These are phyloP conservation scores for Lydus trimaculatus DNA, from an alignment of 2,888 invertebrate genomes.

Conservation along the genomic window DNA sequence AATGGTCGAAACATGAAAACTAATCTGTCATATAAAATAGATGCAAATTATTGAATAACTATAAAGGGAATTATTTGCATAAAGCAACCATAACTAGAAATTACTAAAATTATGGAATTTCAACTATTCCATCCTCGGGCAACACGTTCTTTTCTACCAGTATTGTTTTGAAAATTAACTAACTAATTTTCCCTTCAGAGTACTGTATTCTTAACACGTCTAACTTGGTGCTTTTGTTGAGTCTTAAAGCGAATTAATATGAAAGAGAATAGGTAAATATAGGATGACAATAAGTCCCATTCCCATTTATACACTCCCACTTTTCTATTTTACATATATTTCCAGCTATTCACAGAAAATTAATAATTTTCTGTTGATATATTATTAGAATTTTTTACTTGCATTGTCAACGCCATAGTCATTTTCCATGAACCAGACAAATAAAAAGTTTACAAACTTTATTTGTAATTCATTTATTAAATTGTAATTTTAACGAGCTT, in stretches of 20 bases:
- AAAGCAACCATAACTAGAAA: constrained; percentile 47
- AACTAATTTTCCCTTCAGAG: constrained; percentile 46
- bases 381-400: background rate
- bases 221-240: constrained; percentile 51
- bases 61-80: constrained; percentile 45
- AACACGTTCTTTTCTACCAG: constrained; percentile 52
- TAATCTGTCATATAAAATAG: background rate
- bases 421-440: constrained; percentile 9
- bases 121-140: background rate
- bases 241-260: constrained; percentile 53
- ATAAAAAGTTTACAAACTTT: background rate
- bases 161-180: constrained; percentile 55
- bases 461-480: background rate
- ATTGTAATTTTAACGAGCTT: background rate
- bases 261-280: constrained; percentile 31
- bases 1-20: background rate
- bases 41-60: constrained; percentile 24
- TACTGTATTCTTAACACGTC: constrained; percentile 51
- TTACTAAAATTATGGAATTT: constrained; percentile 31
- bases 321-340: background rate
- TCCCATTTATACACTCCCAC: background rate
- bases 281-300: background rate
- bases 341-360: too few relatives aligned
- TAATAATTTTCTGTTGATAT: too few relatives aligned
- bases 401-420: background rate